A percentile compares a stretch with the other conserved stretches of the same genome.
These are phyloP conservation scores for Ectemnius lituratus DNA, from an alignment of 2,888 invertebrate species.

Conservation along the genomic window DNA sequence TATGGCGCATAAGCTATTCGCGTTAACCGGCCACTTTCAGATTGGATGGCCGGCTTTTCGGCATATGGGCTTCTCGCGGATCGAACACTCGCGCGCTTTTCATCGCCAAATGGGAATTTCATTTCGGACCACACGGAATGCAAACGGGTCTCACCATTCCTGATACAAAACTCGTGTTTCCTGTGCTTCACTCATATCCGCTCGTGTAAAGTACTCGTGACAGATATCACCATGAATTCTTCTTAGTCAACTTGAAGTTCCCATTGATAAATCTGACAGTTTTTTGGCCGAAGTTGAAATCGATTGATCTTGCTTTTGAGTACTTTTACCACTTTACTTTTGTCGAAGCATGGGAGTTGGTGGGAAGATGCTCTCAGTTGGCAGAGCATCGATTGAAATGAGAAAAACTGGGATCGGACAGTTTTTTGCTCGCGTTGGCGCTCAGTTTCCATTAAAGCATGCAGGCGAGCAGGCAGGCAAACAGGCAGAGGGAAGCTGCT, in stretches of 20 bases:
- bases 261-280: too few relatives aligned
- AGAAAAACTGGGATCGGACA: neutral
- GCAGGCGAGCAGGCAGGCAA: neutral
- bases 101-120: constrained; percentile 68
- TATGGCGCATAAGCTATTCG: constrained; percentile 65
- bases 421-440: neutral
- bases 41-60: constrained; percentile 67
- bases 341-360: too few relatives aligned
- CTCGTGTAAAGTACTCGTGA: neutral
- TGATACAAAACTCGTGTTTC: neutral
- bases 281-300: too few relatives aligned
- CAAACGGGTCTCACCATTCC: constrained; percentile 27
- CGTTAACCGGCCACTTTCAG: constrained; percentile 62
- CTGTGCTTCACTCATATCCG: neutral
- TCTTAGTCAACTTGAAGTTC: too few relatives aligned
- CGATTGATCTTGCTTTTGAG: too few relatives aligned
- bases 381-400: neutral
- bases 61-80: constrained; percentile 68
- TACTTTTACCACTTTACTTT: too few relatives aligned
- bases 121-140: constrained; percentile 51
- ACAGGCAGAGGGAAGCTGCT: constrained; percentile 5
- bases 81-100: constrained; percentile 63
- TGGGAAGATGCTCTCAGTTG: too few relatives aligned
- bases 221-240: neutral
- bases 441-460: constrained; percentile 1